Evolutionary conservation across 23 tunicate species (phyloP), one percentile per base, ranked within the genome.

Genomic region (Ciona savignyi): DNA sequence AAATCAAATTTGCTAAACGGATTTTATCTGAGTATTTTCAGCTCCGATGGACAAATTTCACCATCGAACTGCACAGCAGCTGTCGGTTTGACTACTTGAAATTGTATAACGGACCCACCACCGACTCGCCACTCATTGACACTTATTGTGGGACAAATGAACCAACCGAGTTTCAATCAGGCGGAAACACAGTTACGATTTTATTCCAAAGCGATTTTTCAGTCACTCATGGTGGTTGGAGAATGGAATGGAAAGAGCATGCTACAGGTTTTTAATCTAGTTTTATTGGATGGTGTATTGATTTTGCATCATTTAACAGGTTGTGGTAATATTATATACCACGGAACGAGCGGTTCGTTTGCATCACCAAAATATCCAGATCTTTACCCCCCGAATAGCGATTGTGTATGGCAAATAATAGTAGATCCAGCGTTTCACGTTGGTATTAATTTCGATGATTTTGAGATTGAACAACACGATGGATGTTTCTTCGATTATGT

Each of bases 61-160:
- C 66, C 3, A 74, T 93, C 48, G 98, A 93, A 63, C 29, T 62
- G n/a, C 85, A 78, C 89, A 67, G 34, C 71, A 87, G 51, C 72
- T 95, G 99, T 72, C 32, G 35, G 48, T 87, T 65, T 72, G 95
- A 87, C 77, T 95, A 83, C 63, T 62, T 95, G 72, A 90, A 95
- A 74, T 63, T 95, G 24, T 95, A 68, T 65, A 90, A 95, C 72
- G 99, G 99, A 25, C 98, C 98, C 30, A 81, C 84, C 61, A 66
- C 80, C 1, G 75, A 68, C 31, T 93, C 93, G 3, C 98, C 98
- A 0, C 78, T 85, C 2, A 76, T 93, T 29, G 98, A 72, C 21
- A 81, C 85, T 34, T 93, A 86, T 79, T 93, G 98, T 67, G 86
- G 90, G 33, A 73, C 30, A 42, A 87, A 67, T 56, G 34, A 60